Conservation (phyloP, 2,797 vertebrate genomes). For the Melanotaenia pygmaea region DNA sequence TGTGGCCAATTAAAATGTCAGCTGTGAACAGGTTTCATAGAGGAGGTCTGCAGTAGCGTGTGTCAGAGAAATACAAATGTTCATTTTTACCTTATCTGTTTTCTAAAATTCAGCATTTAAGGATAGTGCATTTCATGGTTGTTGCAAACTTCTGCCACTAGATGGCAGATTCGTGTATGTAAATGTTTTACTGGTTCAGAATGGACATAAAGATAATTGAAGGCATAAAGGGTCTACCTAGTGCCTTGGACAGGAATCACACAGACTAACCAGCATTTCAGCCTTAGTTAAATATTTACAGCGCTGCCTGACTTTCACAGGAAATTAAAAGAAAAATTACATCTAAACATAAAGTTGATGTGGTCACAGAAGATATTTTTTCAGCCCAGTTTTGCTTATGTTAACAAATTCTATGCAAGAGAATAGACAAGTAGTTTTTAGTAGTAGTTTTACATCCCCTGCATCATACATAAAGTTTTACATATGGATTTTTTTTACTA, state of each 20-base stretch:
- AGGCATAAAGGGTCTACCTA: too few relatives aligned
- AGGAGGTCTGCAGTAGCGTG: too few relatives aligned
- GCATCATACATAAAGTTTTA: background rate
- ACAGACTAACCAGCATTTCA: slow-evolving; percentile 19
- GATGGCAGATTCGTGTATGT: slow-evolving; percentile 52
- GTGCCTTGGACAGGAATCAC: background rate
- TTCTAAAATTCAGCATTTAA: too few relatives aligned
- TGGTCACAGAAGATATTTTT: slow-evolving; percentile 3
- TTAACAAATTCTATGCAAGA: background rate
- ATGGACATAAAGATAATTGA: background rate
- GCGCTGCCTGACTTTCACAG: slow-evolving; percentile 24
- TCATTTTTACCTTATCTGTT: too few relatives aligned
- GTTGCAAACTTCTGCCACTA: slow-evolving; percentile 50
- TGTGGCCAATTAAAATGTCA: background rate
- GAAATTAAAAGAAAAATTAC: slow-evolving; percentile 37
- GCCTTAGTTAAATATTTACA: slow-evolving; percentile 63
- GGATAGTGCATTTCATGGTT: background rate
- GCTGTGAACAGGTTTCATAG: background rate
- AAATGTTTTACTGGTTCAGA: background rate
- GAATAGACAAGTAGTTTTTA: background rate
- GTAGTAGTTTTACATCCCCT: too few relatives aligned
- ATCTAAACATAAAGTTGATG: slow-evolving; percentile 18
- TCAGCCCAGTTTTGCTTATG: background rate
- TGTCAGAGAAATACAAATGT: too few relatives aligned
- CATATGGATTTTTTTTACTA: too few relatives aligned